Evolutionary conservation across 1,140 invertebrate species (phyloP), one percentile per base, ranked within the genome.

Genomic region (Drosophila sechellia): DNA sequence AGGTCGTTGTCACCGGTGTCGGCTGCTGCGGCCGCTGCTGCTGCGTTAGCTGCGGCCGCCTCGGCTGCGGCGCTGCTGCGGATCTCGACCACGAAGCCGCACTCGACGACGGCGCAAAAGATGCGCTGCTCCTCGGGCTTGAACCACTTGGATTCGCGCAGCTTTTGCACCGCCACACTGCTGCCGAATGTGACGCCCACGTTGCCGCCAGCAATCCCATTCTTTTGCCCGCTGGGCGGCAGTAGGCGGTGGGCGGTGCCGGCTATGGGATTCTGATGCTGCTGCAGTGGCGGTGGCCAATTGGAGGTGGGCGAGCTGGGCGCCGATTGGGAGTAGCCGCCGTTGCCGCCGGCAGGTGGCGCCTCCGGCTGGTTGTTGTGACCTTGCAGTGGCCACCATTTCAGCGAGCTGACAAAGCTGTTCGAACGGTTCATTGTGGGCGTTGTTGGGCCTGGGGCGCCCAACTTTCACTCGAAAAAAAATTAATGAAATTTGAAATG

Each of bases 81-180:
- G 66, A 94, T 93, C 80, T 95, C 94, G 46, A 95, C 92, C 53
- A 95, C 94, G 90, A 95, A 95, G 40, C 95, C 95, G n/a, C 94
- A 93, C 89, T 95, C 95, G 75, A 95, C 92, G 45, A 95, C 95
- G 52, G 95, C 94, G 87, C 94, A 95, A 69, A 95, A 93, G 73
- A 95, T 94, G 60, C 94, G 94, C 81, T 94, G 93, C 92, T 95
- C 95, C 77, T 94, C 93, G 68, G 94, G 93, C 64, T 93, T 93
- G 79, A 95, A 95, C 95, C 95, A 95, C 93, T 95, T 95, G 46
- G 94, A 94, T 90, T 95, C 94, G 42, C 94, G 93, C 65, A 95
- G 92, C 79, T 95, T 95, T 84, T 95, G 94, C 45, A 95, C 94
- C 20, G 94, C 94, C 6, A 95, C 94, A 54, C 94, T 94, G 63